phyloP scores from a whole-genome alignment of 2,797 vertebrate species.

The Rhinatrema bivittatum region DNA sequence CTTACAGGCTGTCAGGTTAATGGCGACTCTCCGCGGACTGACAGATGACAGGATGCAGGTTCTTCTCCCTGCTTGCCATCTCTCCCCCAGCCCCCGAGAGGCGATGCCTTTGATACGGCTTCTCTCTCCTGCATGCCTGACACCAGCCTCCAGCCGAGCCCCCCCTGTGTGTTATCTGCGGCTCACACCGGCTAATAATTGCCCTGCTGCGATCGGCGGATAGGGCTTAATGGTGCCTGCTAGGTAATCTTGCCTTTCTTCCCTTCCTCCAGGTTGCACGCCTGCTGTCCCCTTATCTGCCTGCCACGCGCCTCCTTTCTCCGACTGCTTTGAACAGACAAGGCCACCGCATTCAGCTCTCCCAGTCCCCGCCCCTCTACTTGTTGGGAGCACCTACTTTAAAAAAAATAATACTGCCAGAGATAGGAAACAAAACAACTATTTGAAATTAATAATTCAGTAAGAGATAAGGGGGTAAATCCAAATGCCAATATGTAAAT shows the following conservation, averaged over 20 bases:
- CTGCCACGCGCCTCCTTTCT: fast-evolving
- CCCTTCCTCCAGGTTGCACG: conserved; percentile 7
- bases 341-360: neutral
- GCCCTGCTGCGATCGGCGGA: neutral
- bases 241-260: conserved; percentile 25
- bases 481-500: conserved; percentile 35
- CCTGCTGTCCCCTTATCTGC: conserved; percentile 25
- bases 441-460: conserved; percentile 16
- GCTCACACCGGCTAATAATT: conserved; percentile 11
- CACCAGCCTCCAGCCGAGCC: too few relatives aligned
- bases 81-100: too few relatives aligned
- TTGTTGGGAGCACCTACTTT: neutral
- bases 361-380: conserved; percentile 13
- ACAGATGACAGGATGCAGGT: too few relatives aligned
- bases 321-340: conserved; percentile 8
- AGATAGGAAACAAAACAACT: conserved; percentile 14
- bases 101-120: too few relatives aligned
- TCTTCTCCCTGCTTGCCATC: too few relatives aligned
- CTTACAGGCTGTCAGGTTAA: too few relatives aligned
- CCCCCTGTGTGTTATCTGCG: conserved; percentile 40
- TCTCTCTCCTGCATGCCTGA: too few relatives aligned
- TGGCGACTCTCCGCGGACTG: too few relatives aligned
- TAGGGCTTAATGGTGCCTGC: conserved; percentile 17
- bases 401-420: fast-evolving
- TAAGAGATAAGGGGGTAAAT: conserved; percentile 7